Evolutionary conservation across 2,888 invertebrate species (phyloP), one percentile per base, ranked within the genome.

Genomic region (Drosophila atroscutellata): DNA sequence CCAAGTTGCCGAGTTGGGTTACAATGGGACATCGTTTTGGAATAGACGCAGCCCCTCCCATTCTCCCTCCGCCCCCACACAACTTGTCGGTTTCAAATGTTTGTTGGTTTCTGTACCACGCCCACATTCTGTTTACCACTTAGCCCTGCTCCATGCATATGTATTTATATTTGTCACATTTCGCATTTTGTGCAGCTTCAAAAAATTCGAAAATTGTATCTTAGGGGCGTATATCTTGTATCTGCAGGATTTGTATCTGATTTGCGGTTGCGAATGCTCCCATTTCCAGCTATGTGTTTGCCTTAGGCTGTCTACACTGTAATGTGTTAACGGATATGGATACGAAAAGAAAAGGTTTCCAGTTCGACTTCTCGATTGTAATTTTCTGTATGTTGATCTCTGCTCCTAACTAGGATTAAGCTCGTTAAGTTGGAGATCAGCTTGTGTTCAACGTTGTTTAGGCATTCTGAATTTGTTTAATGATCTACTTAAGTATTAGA

Each of bases 81-180:
- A 86, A 69, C 85, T 88, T 86, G 81, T 81, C 78, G 79, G 77
- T 77, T 86, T 71, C 70, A 78, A 84, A 64, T 72, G 75, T 67
- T 79, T 76, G 70, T 62, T 58, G 75, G 58, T 52, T 30, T 62
- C 28, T 57, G 34, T 36, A 51, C 20, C 55, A 49, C 65, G 42
- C 55, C 50, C 39, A 52, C 26, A 20, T 39, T 36, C 26, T 52
- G 28, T 50, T 24, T 47, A n/a, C 15, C 37, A 24, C n/a, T 56
- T 51, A n/a, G 36, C 57, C 49, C 60, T 30, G 55, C 76, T 74
- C 28, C 1, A 24, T 36, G 24, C 9, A 59, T 63, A 67, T 69
- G 61, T 65, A 80, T 86, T 83, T 86, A 15, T 45, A 45, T 24
- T 73, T 77, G 80, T 77, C 83, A 83, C 83, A 83, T 75, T 86